Evolutionary conservation across 2,888 invertebrate species (phyloP), one percentile per base, ranked within the genome.

Genomic region (Drosophila mayaguana): DNA sequence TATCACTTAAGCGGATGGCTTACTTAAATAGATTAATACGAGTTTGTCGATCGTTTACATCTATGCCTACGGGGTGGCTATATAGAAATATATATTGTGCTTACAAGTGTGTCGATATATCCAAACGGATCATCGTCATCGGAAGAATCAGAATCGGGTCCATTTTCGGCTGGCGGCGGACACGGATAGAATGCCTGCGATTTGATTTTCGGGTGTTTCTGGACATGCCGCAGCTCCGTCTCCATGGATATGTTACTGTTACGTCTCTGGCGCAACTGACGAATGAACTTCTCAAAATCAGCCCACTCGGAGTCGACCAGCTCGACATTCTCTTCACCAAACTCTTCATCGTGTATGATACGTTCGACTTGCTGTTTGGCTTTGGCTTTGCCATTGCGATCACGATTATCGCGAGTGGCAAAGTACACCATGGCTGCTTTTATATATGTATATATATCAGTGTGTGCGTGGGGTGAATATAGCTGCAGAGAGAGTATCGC

Each of bases 251-350:
- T 92, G 55, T 88, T 85, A 63, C 92, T 92, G 57, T 54, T 81
- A 40, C 92, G 92, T 32, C 92, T 89, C 68, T 93, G 92, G 14
- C 92, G 92, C 65, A 92, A 88, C 62, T 92, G 88, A 50, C 92
- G 92, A 81, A 90, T 88, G 72, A 92, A 92, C 73, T 91, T 92
- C 79, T 93, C 93, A 72, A 93, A 93, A 75, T 93, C 93, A 5
- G 92, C 93, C 93, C 93, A 93, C 78, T 93, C 93, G 42, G 92
- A 92, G 75, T 93, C 93, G 62, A 93, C 91, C 78, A 90, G 71
- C 69, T 93, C 92, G 54, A 92, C 92, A 81, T 93, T 93, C 78
- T 93, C 93, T 78, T 93, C 93, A 60, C 92, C 92, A 83, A 92
- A 92, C 70, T 93, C 93, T 79, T 92, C 93, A 81, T 92, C 92